Evolutionary conservation across 2,113 vertebrate genomes (phyloP).

Genomic region (Glareola pratincola): DNA sequence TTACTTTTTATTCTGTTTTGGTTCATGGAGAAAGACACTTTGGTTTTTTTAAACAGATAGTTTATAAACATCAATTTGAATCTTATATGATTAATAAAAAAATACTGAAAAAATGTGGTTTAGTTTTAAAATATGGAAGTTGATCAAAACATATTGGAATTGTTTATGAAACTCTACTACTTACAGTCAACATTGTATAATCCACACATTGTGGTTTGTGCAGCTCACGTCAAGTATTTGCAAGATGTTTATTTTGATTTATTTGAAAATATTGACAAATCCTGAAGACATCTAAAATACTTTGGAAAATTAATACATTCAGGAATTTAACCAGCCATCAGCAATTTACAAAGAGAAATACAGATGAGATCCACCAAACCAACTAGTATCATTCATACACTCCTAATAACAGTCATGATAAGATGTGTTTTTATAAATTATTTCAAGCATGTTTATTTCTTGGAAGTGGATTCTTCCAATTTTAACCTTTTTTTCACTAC

Average conservation of each 20-base stretch:
- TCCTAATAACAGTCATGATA: neutral
- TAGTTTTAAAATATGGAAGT: neutral
- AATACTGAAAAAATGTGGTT: rapidly evolving
- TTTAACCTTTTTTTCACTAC: neutral
- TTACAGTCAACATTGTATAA: neutral
- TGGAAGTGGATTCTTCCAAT: neutral
- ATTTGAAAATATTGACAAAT: neutral
- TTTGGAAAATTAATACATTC: neutral
- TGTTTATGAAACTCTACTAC: neutral
- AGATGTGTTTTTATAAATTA: neutral
- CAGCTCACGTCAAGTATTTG: neutral
- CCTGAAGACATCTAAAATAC: neutral
- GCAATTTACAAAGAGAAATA: neutral
- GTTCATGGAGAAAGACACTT: rapidly evolving
- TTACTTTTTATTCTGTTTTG: neutral
- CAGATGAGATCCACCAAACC: neutral
- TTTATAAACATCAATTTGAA: neutral
- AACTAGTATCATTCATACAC: neutral
- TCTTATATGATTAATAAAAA: neutral
- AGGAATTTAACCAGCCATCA: neutral
- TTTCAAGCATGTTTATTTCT: neutral
- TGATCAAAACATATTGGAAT: neutral
- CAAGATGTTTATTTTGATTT: neutral
- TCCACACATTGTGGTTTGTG: neutral
- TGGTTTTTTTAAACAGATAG: neutral